Evolutionary conservation across 2,888 invertebrate species (phyloP), one percentile per base, ranked within the genome.

Genomic region (Cheilosia vernalis): DNA sequence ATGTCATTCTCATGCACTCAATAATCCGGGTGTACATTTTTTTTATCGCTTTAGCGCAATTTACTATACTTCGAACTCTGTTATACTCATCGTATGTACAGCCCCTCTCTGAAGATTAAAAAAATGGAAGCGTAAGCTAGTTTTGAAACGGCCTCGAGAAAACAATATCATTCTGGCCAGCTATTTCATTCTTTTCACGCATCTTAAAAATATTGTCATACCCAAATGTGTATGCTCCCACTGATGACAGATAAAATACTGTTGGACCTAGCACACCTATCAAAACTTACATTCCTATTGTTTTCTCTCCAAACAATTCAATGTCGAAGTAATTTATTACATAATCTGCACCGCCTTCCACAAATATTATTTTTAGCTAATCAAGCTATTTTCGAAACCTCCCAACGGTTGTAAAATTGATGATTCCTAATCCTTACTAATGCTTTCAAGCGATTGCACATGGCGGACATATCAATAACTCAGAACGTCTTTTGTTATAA

Each of bases 401-500:
- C 15, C 6, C 15, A 49, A 27, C 19, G 21, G n/a, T 49, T 1
- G 10, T 49, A 6, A n/a, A 21, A 10, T 33, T 17, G 47, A 33
- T 51, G 37, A 37, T 58, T 37, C 7, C 15, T 61, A 72, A 72
- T 61, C 61, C 42, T 17, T 44, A 44, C 17, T 61, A 53, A 53
- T 61, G 19, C 30, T 33, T 42, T 30, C 21, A 55, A 73, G 44
- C 6, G 15, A 17, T 33, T 55, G 21, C 63, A 56, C 63, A 73
- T 73, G 73, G 55, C 63, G 15, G 21, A 37, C 44, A 64, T 55
- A 55, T 56, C 19, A 44, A 47, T 72, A 53, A 64, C 37, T 64
- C 44, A 24, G 61, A 63, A 47, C 33, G 17, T 21, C 44, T 73
- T 55, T 63, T 73, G 53, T 53, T 53, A 42, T 53, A 27, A 51